Percentiles rank a stretch among this genome's conserved stretches.
These are phyloP conservation scores for Peromyscus polionotus DNA, from an alignment of 2,113 vertebrate genomes.

Conservation along the genomic window DNA sequence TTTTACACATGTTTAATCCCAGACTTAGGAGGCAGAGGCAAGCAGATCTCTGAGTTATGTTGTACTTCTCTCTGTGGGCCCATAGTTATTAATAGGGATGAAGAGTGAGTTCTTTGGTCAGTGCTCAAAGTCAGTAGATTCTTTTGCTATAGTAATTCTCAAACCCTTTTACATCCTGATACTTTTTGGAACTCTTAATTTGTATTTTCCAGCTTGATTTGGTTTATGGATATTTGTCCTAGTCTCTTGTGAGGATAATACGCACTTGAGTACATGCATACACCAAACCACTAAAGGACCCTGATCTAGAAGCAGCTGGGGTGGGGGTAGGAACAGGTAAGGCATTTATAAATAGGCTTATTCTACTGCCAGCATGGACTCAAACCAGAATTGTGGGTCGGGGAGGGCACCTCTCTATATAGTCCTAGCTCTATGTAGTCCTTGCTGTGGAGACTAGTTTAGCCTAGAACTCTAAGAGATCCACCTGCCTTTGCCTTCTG, in stretches of 20 bases:
- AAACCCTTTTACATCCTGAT: neutral
- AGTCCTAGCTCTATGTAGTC: neutral
- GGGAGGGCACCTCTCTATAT: neutral
- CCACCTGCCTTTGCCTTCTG: too few relatives aligned
- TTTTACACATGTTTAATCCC: neutral
- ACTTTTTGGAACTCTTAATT: neutral
- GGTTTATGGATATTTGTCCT: neutral
- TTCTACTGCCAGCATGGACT: neutral
- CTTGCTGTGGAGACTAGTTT: neutral
- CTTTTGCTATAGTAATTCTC: conserved; percentile 28
- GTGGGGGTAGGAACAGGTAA: neutral
- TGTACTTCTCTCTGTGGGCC: neutral
- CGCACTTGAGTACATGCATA: neutral
- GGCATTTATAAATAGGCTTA: neutral
- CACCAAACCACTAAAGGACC: neutral
- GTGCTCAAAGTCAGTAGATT: conserved; percentile 23
- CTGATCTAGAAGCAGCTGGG: neutral
- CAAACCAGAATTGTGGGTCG: neutral
- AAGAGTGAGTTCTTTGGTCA: conserved; percentile 16
- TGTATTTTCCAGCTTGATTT: conserved; percentile 27
- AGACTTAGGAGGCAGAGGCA: neutral
- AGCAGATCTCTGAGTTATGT: neutral
- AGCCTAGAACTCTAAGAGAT: neutral
- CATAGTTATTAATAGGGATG: conserved; percentile 13
- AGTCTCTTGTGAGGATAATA: neutral